phyloP scores from a whole-genome alignment of 2,797 vertebrate species.

The Odontamblyopus rebecca region DNA sequence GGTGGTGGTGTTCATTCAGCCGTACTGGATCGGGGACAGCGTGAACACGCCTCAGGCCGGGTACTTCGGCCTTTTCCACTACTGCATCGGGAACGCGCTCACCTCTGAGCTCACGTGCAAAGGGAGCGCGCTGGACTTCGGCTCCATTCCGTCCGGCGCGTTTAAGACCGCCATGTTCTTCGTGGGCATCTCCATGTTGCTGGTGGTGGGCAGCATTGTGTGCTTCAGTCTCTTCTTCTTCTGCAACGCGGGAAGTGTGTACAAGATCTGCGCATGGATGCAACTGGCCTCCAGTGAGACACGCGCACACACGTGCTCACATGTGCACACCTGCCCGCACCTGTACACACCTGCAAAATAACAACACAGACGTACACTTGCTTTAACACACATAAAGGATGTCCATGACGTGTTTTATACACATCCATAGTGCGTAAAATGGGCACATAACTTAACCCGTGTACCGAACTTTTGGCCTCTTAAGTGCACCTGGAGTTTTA shows the following conservation, averaged over 20 bases:
- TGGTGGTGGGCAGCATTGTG: constrained; percentile 91
- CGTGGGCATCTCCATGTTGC: constrained; percentile 90
- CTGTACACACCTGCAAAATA: neutral
- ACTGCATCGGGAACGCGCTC: constrained; percentile 95
- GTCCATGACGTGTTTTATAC: too few relatives aligned
- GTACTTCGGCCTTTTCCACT: constrained; percentile 96
- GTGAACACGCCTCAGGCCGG: constrained; percentile 94
- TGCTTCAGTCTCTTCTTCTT: constrained; percentile 97
- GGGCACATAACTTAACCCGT: too few relatives aligned
- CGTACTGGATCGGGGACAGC: constrained; percentile 98
- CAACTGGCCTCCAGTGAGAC: constrained; percentile 92
- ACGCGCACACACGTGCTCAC: neutral
- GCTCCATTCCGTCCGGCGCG: constrained; percentile 93
- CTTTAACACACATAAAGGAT: too few relatives aligned
- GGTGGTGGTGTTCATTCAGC: constrained; percentile 95
- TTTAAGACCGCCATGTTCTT: constrained; percentile 99
- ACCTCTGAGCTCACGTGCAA: constrained; percentile 96
- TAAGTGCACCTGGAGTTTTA: too few relatives aligned
- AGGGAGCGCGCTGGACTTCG: constrained; percentile 92
- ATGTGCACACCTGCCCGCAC: neutral
- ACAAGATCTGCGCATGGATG: constrained; percentile 98
- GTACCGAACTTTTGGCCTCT: too few relatives aligned
- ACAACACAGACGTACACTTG: too few relatives aligned
- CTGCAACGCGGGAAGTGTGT: constrained; percentile 94
- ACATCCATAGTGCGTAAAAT: too few relatives aligned